These are phyloP conservation scores for Eclectus roratus DNA, from an alignment of 2,113 vertebrate genomes.

Conservation along the genomic window DNA sequence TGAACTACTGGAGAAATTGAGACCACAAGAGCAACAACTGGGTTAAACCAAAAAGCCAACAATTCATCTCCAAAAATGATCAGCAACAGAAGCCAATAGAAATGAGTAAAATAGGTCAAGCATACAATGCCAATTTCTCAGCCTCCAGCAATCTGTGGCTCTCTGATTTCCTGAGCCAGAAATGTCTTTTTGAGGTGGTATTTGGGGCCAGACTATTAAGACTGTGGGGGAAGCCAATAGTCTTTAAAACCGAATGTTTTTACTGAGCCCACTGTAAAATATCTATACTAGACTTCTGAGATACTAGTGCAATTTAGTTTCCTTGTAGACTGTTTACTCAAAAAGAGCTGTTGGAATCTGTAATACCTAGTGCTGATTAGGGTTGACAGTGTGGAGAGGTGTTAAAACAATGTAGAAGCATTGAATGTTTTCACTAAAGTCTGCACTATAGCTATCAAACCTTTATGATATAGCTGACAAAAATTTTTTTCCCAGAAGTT, in stretches of 20 bases:
- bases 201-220: not conserved
- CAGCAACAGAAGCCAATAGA: slow-evolving; percentile 24
- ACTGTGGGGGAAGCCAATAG: not conserved
- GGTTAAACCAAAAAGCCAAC: not conserved
- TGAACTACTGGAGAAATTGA: not conserved
- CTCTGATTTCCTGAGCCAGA: not conserved
- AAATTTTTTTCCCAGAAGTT: not conserved
- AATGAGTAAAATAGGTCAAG: slow-evolving; percentile 28
- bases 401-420: slow-evolving; percentile 10
- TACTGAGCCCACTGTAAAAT: slow-evolving; percentile 1
- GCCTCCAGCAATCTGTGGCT: not conserved
- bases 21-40: not conserved
- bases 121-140: not conserved
- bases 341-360: not conserved
- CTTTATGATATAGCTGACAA: not conserved
- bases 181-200: not conserved
- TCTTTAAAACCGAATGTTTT: not conserved
- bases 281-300: slow-evolving; percentile 38
- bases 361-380: slow-evolving; percentile 25
- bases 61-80: not conserved
- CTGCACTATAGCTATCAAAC: slow-evolving; percentile 29
- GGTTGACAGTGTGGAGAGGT: not conserved
- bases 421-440: slow-evolving; percentile 45
- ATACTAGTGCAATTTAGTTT: slow-evolving; percentile 41
- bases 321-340: slow-evolving; percentile 28